phyloP scores from a whole-genome alignment of 1,140 invertebrate genomes.

The Diabrotica undecimpunctata region DNA sequence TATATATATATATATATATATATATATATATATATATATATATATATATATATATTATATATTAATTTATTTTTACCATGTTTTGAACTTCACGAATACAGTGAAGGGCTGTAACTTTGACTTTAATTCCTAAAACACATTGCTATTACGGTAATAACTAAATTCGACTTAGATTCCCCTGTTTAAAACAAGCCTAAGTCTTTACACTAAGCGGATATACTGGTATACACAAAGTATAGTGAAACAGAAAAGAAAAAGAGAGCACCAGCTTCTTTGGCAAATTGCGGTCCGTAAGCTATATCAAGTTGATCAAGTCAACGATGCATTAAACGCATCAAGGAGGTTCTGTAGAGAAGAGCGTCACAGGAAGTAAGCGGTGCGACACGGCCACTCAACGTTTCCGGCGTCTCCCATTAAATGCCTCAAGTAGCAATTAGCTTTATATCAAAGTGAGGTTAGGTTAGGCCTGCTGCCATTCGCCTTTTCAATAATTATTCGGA shows the following conservation, averaged over 20 bases:
- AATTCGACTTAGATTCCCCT: too few species aligned
- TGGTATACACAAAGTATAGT: too few species aligned
- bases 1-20: too few species aligned
- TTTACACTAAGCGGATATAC: too few species aligned
- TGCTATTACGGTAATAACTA: too few species aligned
- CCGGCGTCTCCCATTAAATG: slow-evolving; percentile 36
- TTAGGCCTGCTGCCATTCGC: slow-evolving; percentile 14
- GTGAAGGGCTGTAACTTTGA: too few species aligned
- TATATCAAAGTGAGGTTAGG: slow-evolving; percentile 32
- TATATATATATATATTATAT: too few species aligned
- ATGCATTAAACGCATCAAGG: slow-evolving; percentile 31
- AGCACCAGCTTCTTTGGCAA: slow-evolving; percentile 19
- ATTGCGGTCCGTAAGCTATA: slow-evolving; percentile 10
- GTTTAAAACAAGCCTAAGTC: too few species aligned
- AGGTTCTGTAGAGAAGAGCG: slow-evolving; percentile 21
- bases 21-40: too few species aligned
- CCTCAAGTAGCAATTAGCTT: slow-evolving; percentile 36
- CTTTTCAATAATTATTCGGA: slow-evolving; percentile 12
- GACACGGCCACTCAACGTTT: slow-evolving; percentile 27
- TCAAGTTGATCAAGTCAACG: slow-evolving; percentile 23
- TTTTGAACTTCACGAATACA: too few species aligned
- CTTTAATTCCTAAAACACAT: too few species aligned
- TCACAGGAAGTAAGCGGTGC: slow-evolving; percentile 28
- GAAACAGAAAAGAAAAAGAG: slow-evolving; percentile 5
- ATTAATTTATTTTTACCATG: too few species aligned